Evolutionary conservation across 1,140 invertebrate genomes (phyloP), one percentile per base, ranked within the genome.

Genomic region (Thaumatotibia leucotreta): DNA sequence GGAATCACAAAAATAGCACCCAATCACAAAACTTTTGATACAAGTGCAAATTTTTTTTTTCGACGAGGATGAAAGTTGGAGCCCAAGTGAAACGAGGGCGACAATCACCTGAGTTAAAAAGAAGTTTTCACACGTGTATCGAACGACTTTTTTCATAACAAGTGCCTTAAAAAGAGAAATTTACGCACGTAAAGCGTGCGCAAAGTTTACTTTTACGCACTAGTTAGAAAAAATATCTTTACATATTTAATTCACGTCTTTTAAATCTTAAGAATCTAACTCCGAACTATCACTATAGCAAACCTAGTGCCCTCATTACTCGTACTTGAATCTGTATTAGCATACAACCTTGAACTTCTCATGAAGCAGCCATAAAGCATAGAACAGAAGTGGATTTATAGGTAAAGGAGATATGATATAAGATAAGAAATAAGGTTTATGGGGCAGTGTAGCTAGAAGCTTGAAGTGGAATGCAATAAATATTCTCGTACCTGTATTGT

Each of bases 301-400:
- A 32, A 9, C 23, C 10, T 1, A 58, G 24, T 58, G 20, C n/a
- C 52, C 52, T 58, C 24, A 27, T 31, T 58, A 5, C 11, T 58
- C 22, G 9, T 27, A 6, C 35, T 54, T 11, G 24, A n/a, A 8
- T 10, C n/a, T 29, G 14, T 24, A 58, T 58, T 27, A 58, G 5
- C 39, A 45, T 45, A 45, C 29, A 58, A 17, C 52, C 52, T 58
- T 58, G 52, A 58, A 58, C 52, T 23, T 54, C 22, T 27, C 52
- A 8, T 58, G 29, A 58, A 58, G 5, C 1, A 58, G 8, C 23
- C 23, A 29, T 45, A 58, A 58, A 58, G 23, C 24, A 29, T 58
- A 58, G 24, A 58, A 24, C 22, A 9, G 49, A 23, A 58, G 4
- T 24, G 23, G 50, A 27, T 31, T 58, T 58, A 58, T 27, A 29